A percentile compares a stretch with the other conserved stretches of the same genome.
Evolutionary conservation across 1,140 invertebrate species (phyloP).

Genomic region (Idris sp.): DNA sequence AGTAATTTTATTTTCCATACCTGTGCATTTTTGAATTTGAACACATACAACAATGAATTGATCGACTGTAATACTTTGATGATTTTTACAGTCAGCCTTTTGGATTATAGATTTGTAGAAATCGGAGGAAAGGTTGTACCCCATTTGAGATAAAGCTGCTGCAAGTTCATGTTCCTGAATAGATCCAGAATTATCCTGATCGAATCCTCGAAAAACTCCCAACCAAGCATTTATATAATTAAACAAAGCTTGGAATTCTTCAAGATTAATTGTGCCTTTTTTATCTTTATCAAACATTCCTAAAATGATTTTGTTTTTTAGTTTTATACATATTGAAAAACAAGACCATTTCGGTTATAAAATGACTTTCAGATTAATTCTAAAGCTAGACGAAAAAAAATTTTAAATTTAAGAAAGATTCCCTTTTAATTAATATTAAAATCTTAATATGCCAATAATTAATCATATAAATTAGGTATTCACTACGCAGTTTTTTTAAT

Average conservation of each 20-base stretch:
- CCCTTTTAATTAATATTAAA: too few species aligned
- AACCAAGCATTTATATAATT: slow-evolving; percentile 94
- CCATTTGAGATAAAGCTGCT: slow-evolving; percentile 90
- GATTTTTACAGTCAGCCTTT: slow-evolving; percentile 82
- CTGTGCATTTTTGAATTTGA: slow-evolving; percentile 90
- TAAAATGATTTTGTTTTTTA: slow-evolving; percentile 62
- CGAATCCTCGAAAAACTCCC: slow-evolving; percentile 88
- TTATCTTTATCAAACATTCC: slow-evolving; percentile 93
- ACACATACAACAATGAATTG: slow-evolving; percentile 93
- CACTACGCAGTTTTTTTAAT: too few species aligned
- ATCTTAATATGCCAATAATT: too few species aligned
- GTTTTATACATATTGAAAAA: not conserved
- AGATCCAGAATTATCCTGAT: slow-evolving; percentile 88
- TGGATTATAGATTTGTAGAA: slow-evolving; percentile 86
- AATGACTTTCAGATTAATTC: too few species aligned
- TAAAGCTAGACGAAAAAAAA: too few species aligned
- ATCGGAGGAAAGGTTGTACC: slow-evolving; percentile 89
- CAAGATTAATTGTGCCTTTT: slow-evolving; percentile 90
- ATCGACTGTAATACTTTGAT: slow-evolving; percentile 87
- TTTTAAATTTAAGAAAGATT: too few species aligned
- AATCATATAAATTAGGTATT: too few species aligned
- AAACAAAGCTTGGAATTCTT: slow-evolving; percentile 92
- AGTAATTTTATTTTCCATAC: slow-evolving; percentile 49
- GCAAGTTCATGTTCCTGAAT: slow-evolving; percentile 89
- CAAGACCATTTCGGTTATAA: too few species aligned